Base-by-base conservation (phyloP, 1,140 invertebrate species). In the Atta texana region DNA sequence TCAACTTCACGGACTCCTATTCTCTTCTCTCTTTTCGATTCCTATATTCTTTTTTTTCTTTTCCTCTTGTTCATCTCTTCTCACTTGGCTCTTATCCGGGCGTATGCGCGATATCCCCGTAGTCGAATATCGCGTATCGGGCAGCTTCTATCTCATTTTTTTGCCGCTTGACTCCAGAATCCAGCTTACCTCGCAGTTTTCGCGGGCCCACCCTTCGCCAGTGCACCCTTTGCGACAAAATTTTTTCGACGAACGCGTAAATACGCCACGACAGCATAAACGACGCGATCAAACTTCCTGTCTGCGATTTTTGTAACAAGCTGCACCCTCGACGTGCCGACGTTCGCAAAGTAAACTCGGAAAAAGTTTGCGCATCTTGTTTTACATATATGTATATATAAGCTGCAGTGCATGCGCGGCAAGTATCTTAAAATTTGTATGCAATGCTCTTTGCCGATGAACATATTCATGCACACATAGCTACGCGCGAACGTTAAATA, bases 191-290 rank as follows among this genome's bases (percentile, higher is more conserved):
- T 71, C 39, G 80, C 69, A 84, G 34, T 74, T 74, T 82, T 82
- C 53, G 34, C 34, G 21, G 68, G 18, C 34, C 14, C 18, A 16
- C 18, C 21, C 49, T 61, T 61, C 44, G 28, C 28, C 31, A n/a
- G 18, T 44, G 57, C 16, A 31, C 18, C 24, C n/a, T 21, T 21
- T 21, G 61, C 59, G 84, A 80, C 75, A 64, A 80, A 85, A 80
- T 77, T 76, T 78, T 63, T 39, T 80, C 84, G 61, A 12, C 51
- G 61, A 44, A 34, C 53, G 31, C 77, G 51, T 81, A 81, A 84
- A 75, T 74, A 61, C 80, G 80, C 69, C 75, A 24, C 51, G 75
- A 64, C 72, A 85, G 72, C 84, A 80, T 18, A 57, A 66, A 76
- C 34, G 69, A 44, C n/a, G 69, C 16, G 31, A 71, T 28, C 51